A percentile compares a stretch with the other conserved stretches of the same genome.
phyloP scores from a whole-genome alignment of 2,888 invertebrate species.

The Caradrina clavipalpis region DNA sequence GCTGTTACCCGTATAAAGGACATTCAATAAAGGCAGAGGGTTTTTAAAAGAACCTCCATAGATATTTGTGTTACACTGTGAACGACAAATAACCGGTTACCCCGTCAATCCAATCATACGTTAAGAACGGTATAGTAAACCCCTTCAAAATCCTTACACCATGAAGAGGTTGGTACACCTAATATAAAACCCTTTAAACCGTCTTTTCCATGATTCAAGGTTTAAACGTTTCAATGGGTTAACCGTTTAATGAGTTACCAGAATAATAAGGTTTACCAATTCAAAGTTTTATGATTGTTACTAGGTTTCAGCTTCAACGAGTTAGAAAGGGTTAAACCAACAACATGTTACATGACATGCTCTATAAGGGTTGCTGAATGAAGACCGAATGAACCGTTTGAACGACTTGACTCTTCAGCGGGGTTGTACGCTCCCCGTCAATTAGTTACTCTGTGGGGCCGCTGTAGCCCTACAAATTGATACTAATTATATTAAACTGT shows the following conservation, averaged over 20 bases:
- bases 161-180: background rate
- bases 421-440: background rate
- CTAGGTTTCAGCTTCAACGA: background rate
- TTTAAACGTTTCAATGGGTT: background rate
- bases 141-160: background rate
- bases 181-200: background rate
- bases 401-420: background rate
- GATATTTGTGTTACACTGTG: background rate
- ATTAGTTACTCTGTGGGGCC: constrained; percentile 58
- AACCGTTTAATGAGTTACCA: background rate
- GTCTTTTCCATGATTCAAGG: background rate
- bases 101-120: background rate
- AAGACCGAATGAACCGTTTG: background rate
- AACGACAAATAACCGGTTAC: background rate
- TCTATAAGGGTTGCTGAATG: background rate
- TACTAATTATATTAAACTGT: constrained; percentile 63
- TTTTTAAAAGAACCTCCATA: background rate
- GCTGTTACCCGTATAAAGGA: background rate
- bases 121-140: background rate
- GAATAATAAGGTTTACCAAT: background rate
- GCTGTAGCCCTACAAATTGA: constrained; percentile 60
- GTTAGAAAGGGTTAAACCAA: background rate
- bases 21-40: background rate
- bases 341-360: background rate
- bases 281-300: background rate